These are phyloP conservation scores for Arrhopalites spinosus DNA, from an alignment of 2,888 invertebrate genomes.

Conservation along the genomic window DNA sequence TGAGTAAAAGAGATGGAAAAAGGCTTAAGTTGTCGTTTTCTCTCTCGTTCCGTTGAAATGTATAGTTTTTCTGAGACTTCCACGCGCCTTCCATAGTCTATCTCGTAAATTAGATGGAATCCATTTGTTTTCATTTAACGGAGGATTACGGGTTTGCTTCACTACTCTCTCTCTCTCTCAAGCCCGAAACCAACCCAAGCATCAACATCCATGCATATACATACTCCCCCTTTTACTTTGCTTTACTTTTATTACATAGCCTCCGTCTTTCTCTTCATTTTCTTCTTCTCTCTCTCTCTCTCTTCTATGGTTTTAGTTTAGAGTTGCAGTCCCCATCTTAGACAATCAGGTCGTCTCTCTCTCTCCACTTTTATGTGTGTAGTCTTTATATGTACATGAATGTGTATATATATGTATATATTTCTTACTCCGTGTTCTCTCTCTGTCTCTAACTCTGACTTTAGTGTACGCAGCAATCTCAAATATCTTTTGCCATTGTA, in stretches of 20 bases:
- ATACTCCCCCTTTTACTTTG: background rate
- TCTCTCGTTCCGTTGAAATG: constrained; percentile 37
- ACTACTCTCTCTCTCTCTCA: constrained; percentile 20
- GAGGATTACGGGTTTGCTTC: constrained; percentile 39
- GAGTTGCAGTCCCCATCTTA: background rate
- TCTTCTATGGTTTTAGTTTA: background rate
- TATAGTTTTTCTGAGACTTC: constrained; percentile 36
- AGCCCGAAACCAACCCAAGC: background rate
- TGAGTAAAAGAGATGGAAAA: constrained; percentile 29
- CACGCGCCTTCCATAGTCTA: constrained; percentile 36
- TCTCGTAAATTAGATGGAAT: constrained; percentile 40
- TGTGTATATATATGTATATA: background rate
- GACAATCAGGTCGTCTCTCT: background rate
- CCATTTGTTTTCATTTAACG: constrained; percentile 42
- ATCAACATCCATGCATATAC: background rate
- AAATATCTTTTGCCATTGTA: too few species aligned
- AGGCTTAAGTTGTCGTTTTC: constrained; percentile 33
- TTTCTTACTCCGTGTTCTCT: background rate
- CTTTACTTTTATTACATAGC: constrained; percentile 4
- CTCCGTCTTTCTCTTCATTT: background rate
- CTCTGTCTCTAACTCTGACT: background rate
- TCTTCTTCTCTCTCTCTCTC: background rate
- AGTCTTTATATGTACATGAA: background rate
- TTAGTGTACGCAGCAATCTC: background rate
- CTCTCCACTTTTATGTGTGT: background rate